Conservation (phyloP, 2,113 vertebrate species). For the Lepidothrix coronata region DNA sequence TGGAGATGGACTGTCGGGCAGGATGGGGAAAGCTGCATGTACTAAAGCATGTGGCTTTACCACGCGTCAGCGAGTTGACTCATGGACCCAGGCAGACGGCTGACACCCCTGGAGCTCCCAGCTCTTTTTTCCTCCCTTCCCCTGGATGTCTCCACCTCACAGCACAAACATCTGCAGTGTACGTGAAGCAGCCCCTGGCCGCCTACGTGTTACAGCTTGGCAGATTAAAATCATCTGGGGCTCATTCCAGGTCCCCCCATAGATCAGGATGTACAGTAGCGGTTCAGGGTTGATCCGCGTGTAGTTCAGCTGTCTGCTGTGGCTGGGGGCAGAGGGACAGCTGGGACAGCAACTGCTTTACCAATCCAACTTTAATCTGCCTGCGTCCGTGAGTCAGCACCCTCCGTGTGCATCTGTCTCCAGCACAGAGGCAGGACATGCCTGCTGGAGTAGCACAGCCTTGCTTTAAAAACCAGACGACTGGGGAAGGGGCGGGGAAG, state of each 20-base stretch:
- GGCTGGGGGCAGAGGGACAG: conserved; percentile 56
- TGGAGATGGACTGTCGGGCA: neutral
- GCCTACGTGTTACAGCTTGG: neutral
- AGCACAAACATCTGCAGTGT: conserved; percentile 55
- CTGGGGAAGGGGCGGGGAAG: neutral
- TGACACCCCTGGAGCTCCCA: conserved; percentile 57
- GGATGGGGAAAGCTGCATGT: neutral
- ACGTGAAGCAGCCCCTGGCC: neutral
- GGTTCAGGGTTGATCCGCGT: neutral
- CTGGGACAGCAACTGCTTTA: conserved; percentile 62
- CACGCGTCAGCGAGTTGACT: conserved; percentile 58
- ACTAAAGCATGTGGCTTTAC: conserved; percentile 61
- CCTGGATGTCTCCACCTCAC: conserved; percentile 21
- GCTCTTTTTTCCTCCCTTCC: conserved; percentile 30
- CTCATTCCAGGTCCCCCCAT: neutral
- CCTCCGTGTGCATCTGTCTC: conserved; percentile 52
- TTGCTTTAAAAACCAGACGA: neutral
- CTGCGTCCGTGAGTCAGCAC: conserved; percentile 42
- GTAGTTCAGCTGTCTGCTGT: conserved; percentile 47
- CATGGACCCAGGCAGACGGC: conserved; percentile 51
- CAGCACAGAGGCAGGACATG: neutral
- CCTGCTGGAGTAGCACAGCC: neutral
- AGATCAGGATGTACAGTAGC: neutral
- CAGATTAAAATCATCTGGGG: conserved; percentile 6
- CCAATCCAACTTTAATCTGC: conserved; percentile 45